These are phyloP conservation scores for Trichopoda pennipes DNA, from an alignment of 2,888 invertebrate species.

Conservation along the genomic window DNA sequence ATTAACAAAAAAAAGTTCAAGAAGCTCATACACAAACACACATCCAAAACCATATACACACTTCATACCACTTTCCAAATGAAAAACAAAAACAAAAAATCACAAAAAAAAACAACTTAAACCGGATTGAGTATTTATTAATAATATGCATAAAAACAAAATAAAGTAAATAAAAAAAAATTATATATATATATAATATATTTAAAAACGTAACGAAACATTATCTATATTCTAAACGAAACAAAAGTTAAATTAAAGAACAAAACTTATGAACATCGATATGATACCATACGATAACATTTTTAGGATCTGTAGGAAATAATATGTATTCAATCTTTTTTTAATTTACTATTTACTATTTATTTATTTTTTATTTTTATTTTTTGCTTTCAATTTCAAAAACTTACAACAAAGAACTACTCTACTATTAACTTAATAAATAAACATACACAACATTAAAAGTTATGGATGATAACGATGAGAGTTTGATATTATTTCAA, in stretches of 20 bases:
- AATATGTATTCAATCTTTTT: conserved; percentile 55
- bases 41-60: conserved; percentile 38
- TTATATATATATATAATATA: conserved; percentile 43
- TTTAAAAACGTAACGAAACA: conserved; percentile 74
- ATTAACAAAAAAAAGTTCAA: conserved; percentile 31
- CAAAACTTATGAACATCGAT: conserved; percentile 76
- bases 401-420: conserved; percentile 42
- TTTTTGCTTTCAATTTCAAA: conserved; percentile 63
- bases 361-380: conserved; percentile 41
- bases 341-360: not conserved
- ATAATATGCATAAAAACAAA: conserved; percentile 68
- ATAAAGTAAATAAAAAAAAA: conserved; percentile 74
- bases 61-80: conserved; percentile 52
- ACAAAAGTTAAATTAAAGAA: conserved; percentile 69
- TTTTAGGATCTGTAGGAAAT: conserved; percentile 69
- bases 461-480: conserved; percentile 3
- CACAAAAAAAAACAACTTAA: conserved; percentile 48
- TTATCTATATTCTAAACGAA: conserved; percentile 70
- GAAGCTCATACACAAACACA: conserved; percentile 34
- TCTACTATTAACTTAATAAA: conserved; percentile 48
- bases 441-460: conserved; percentile 35
- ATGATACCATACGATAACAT: conserved; percentile 78
- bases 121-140: conserved; percentile 66
- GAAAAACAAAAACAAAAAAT: conserved; percentile 45
- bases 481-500: conserved; percentile 9